Base-by-base conservation (phyloP, 2,113 vertebrate species). In the Meleagris gallopavo region DNA sequence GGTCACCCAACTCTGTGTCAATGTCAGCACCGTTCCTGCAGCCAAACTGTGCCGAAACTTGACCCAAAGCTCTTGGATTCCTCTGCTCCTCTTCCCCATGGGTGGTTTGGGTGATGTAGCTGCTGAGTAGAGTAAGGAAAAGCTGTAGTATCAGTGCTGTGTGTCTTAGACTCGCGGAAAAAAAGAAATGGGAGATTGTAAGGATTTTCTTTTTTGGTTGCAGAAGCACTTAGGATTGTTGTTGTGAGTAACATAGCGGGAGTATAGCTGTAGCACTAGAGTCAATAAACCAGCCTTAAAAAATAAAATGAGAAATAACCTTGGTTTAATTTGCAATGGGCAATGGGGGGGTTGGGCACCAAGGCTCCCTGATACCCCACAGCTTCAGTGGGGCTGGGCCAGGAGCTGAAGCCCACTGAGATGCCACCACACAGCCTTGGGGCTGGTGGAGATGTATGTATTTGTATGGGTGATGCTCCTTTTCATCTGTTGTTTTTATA, bases 221-320 rank as follows among this genome's bases (percentile, higher is more conserved):
- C 86, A 60, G 60, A 75, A 79, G 83, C 94, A 93, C 77, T 89
- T 95, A 90, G 88, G 55, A 85, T 29, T 22, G 81, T 91, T 91
- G 76, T 83, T 60, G 40, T 52, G 19, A 90, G 58, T 74, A 75
- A 72, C 52, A 43, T 72, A 92, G 80, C 1, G 1, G 89, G 66
- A 83, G 32, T 73, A 41, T 60, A 89, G 48, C 16, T 81, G 32
- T 83, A 72, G 60, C 21, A 5, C 58, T 72, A 48, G 74, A 83
- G 66, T 67, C 24, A 57, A 89, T 76, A 90, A 93, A 83, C 32
- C 65, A 93, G 89, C 70, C 85, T 87, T 65, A 61, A 80, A 83
- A 69, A 90, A 78, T 34, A 46, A 30, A 11, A 50, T 3, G 29
- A 3, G 36, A 72, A 79, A 38, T 36, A 41, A 54, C 40, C 38